Evolutionary conservation across 2,797 vertebrate genomes (phyloP).

Genomic region (Darevskia nairensis): DNA sequence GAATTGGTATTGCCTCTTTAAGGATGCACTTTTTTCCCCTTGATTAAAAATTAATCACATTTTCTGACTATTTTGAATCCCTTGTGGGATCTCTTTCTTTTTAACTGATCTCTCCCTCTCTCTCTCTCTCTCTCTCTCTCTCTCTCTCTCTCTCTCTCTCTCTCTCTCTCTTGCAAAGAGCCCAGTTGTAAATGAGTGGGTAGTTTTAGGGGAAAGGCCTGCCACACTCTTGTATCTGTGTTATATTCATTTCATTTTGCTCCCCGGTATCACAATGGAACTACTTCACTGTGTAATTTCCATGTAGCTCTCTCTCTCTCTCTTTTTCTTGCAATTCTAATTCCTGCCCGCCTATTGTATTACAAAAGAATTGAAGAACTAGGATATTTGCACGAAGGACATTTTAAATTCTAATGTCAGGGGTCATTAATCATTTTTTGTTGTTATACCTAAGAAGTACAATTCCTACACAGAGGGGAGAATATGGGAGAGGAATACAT

Average conservation of each 20-base stretch:
- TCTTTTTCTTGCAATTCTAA: slow-evolving; percentile 84
- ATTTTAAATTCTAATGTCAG: slow-evolving; percentile 84
- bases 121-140: no score
- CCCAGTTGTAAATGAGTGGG: slow-evolving; percentile 38
- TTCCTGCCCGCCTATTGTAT: slow-evolving; percentile 82
- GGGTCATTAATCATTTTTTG: slow-evolving; percentile 80
- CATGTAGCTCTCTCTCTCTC: slow-evolving; percentile 70
- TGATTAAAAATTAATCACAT: slow-evolving; percentile 26
- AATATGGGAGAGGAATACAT: slow-evolving; percentile 60
- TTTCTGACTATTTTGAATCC: slow-evolving; percentile 34
- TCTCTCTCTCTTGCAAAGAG: neutral
- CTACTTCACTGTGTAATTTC: slow-evolving; percentile 80
- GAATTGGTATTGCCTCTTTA: no score
- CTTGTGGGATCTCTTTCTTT: slow-evolving; percentile 20
- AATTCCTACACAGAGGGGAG: slow-evolving; percentile 57
- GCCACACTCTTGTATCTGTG: slow-evolving; percentile 44
- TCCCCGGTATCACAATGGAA: slow-evolving; percentile 69
- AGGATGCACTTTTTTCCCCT: neutral
- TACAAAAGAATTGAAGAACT: slow-evolving; percentile 72
- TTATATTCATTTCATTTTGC: slow-evolving; percentile 77
- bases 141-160: no score
- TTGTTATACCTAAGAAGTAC: slow-evolving; percentile 58
- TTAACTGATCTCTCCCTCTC: no score
- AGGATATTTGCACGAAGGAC: slow-evolving; percentile 79
- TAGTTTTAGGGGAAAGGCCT: slow-evolving; percentile 13